Conservation (phyloP, 2,888 invertebrate genomes). For the Philonicus albiceps region DNA sequence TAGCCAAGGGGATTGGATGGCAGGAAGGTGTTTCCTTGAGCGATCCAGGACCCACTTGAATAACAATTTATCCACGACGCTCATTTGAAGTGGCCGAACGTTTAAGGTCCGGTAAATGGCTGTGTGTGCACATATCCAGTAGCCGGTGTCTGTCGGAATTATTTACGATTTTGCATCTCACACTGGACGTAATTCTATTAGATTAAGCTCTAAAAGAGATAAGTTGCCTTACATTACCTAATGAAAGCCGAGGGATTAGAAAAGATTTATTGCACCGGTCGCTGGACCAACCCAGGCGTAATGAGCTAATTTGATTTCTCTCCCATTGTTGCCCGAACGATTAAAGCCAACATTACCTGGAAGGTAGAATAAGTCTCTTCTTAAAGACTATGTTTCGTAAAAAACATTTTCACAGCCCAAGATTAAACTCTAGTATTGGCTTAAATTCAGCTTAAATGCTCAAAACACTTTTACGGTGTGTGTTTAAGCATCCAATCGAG, state of each 20-base stretch:
- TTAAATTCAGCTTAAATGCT: too few relatives aligned
- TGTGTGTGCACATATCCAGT: neutral
- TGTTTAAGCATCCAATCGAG: too few relatives aligned
- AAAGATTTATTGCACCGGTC: constrained; percentile 15
- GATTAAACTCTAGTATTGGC: too few relatives aligned
- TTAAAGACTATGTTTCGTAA: neutral
- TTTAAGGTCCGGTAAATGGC: neutral
- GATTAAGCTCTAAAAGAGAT: constrained; percentile 5
- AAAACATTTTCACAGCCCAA: too few relatives aligned
- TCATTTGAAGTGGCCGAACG: neutral
- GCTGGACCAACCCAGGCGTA: neutral
- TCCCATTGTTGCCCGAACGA: neutral
- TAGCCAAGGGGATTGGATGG: neutral
- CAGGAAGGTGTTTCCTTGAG: neutral
- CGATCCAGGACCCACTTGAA: neutral
- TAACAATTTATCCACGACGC: neutral
- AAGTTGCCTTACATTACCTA: constrained; percentile 32
- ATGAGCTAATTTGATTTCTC: constrained; percentile 2
- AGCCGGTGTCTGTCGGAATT: neutral
- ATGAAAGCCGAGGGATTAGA: constrained; percentile 29
- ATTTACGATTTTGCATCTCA: constrained; percentile 22
- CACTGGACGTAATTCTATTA: neutral
- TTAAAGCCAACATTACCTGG: neutral
- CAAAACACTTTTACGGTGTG: too few relatives aligned
- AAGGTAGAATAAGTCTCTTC: neutral